Conservation (phyloP, 1,140 invertebrate species). For the Plectrocnemia conspersa region DNA sequence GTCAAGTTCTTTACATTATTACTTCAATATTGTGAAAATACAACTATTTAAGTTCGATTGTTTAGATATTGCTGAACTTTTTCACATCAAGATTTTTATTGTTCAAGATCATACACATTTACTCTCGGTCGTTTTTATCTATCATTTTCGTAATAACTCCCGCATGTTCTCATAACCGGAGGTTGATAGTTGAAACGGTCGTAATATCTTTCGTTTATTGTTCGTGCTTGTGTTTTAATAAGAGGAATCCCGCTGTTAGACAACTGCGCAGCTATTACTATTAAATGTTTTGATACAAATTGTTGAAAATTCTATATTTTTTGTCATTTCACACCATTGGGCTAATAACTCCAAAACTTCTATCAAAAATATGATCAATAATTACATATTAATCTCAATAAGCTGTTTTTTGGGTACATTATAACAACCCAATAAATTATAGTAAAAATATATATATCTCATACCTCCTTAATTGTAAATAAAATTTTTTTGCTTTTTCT, state of each 20-base stretch:
- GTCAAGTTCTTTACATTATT: no score
- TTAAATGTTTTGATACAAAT: no score
- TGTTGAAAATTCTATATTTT: neutral
- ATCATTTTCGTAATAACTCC: constrained; percentile 11
- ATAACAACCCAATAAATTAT: no score
- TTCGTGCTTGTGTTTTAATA: neutral
- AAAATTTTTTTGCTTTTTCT: no score
- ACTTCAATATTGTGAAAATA: neutral
- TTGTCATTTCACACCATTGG: neutral
- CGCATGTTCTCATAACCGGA: constrained; percentile 10
- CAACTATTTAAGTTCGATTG: no score
- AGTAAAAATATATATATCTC: no score
- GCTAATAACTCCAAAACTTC: neutral
- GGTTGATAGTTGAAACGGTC: constrained; percentile 1
- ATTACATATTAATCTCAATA: neutral
- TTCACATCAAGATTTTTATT: neutral
- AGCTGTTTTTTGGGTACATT: no score
- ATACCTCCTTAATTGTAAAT: no score
- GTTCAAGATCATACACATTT: neutral
- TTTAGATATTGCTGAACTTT: no score
- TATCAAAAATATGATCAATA: neutral
- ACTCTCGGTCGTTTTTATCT: constrained; percentile 3
- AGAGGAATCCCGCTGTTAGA: constrained; percentile 1
- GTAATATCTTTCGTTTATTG: constrained; percentile 14
- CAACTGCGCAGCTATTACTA: constrained; percentile 3